Evolutionary conservation across 2,797 vertebrate genomes (phyloP), one percentile per base, ranked within the genome.

Genomic region (Pyrocephalus nanus): DNA sequence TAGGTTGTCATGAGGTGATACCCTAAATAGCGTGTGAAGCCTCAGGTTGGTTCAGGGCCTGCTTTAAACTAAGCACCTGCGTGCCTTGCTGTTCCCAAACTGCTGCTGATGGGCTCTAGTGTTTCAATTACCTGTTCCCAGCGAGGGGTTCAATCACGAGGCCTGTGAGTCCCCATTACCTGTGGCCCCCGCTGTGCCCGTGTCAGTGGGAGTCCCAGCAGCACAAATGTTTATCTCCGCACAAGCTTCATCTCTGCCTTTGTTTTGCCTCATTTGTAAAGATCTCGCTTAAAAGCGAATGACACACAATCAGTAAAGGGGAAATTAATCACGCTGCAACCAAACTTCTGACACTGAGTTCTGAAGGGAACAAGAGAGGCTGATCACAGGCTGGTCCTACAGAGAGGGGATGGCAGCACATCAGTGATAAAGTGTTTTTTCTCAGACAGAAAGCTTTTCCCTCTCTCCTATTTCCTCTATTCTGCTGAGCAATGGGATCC

Each of bases 201-300:
- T 86, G 72, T 29, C 96, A 45, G 93, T 76, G 91, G 96, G 94
- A 79, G 92, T 78, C 92, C 55, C 96, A 71, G 91, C 89, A 92
- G 81, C 85, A 95, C 96, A 74, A 91, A 90, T 81, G 90, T 96
- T 96, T 96, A 90, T 96, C 94, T 87, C 74, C 0, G 15, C 60
- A 47, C 86, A 58, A 2, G 71, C 91, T 82, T 78, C 82, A 90
- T 72, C 86, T 90, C 78, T 73, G 77, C 8, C 95, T 96, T 94
- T 94, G 94, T 94, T 96, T 95, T 75, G 77, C 80, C 93, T 94
- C 92, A n/a, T 96, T 96, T 96, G 34, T 93, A 94, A 94, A 86
- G 87, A 78, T 66, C 96, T 96, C 64, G 58, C 94, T 92, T 94
- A 71, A 91, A 92, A 95, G 95, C 89, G 84, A 92, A 92, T n/a